Conservation (phyloP, 2,797 vertebrate genomes). For the Heterohyrax brucei region DNA sequence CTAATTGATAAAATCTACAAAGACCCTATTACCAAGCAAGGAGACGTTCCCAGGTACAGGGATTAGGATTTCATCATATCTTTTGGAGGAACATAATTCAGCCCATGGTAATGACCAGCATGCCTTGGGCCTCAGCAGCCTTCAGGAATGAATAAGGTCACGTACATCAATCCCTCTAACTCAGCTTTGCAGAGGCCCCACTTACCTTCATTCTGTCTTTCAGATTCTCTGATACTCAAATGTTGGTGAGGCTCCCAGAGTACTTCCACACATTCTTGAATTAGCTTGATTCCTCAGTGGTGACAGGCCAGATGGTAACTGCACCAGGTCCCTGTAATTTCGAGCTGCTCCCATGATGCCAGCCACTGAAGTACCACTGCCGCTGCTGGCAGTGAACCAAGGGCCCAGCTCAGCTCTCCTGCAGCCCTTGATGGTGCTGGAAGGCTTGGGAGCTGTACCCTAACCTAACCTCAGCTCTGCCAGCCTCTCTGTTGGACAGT, state of each 20-base stretch:
- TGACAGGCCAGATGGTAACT: too few relatives aligned
- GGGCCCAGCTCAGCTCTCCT: background rate
- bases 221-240: background rate
- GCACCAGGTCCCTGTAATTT: background rate
- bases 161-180: fast-evolving
- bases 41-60: too few relatives aligned
- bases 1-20: too few relatives aligned
- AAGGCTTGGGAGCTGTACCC: too few relatives aligned
- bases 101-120: background rate
- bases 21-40: too few relatives aligned
- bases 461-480: too few relatives aligned
- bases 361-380: background rate
- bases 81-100: too few relatives aligned
- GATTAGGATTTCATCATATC: too few relatives aligned
- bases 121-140: background rate
- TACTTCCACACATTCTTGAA: background rate
- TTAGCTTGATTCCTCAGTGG: background rate
- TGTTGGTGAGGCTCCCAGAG: background rate
- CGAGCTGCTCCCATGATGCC: background rate
- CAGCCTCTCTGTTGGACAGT: too few relatives aligned
- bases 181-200: background rate
- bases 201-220: background rate
- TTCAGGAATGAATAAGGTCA: too few relatives aligned
- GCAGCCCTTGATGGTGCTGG: fast-evolving
- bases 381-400: too few relatives aligned